Conservation (phyloP, 1,140 invertebrate species). For the Theocolax elegans region DNA sequence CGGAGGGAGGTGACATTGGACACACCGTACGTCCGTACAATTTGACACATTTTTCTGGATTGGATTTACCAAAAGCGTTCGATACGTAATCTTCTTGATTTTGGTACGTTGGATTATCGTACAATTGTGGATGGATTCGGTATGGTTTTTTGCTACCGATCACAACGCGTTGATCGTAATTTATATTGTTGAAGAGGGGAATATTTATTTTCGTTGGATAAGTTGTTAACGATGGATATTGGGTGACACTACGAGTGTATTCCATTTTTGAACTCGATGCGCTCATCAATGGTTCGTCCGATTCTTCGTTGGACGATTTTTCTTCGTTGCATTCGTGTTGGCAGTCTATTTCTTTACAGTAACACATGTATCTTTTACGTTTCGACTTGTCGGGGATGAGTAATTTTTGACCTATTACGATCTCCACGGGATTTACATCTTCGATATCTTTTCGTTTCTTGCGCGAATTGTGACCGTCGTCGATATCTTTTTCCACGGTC, state of each 20-base stretch:
- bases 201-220: constrained; percentile 11
- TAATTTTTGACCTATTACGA: background rate
- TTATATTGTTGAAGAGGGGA: constrained; percentile 1
- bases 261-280: background rate
- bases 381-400: background rate
- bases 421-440: background rate
- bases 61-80: background rate
- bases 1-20: background rate
- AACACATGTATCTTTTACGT: constrained; percentile 52
- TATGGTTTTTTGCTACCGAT: too few species aligned
- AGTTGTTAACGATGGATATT: background rate
- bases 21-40: constrained; percentile 5
- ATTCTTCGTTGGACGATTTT: background rate
- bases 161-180: background rate
- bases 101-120: background rate
- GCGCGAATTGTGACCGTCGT: background rate
- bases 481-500: too few species aligned
- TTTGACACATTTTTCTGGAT: background rate
- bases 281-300: background rate
- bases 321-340: background rate
- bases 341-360: constrained; percentile 40
- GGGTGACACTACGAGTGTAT: background rate
- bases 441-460: background rate
- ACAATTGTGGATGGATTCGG: too few species aligned
- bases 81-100: background rate